Evolutionary conservation across 1,140 invertebrate genomes (phyloP).

Genomic region (Zophobas morio): DNA sequence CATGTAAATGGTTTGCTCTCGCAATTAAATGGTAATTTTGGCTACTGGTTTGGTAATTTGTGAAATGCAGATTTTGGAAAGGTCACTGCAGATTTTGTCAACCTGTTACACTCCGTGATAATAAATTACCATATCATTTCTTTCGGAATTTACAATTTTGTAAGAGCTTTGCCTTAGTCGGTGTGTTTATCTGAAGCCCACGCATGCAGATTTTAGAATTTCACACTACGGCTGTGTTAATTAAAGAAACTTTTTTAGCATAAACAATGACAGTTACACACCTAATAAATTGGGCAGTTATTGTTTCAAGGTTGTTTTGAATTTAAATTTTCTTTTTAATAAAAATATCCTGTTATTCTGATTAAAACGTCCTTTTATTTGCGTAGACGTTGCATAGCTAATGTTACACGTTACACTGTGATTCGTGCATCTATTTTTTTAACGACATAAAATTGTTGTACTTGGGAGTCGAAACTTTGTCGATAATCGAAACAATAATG

Average conservation of each 20-base stretch:
- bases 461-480: too few relatives aligned
- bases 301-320: not conserved
- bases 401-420: not conserved
- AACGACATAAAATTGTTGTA: too few relatives aligned
- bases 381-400: not conserved
- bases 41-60: not conserved
- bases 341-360: too few relatives aligned
- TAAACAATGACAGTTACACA: not conserved
- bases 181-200: not conserved
- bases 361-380: too few relatives aligned
- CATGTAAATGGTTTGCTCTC: not conserved
- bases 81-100: conserved; percentile 11
- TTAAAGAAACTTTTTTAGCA: not conserved
- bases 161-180: not conserved
- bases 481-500: too few relatives aligned
- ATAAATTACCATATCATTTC: not conserved
- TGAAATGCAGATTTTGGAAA: not conserved
- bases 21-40: not conserved
- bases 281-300: not conserved
- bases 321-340: not conserved
- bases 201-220: not conserved
- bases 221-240: not conserved
- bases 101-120: not conserved
- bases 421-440: too few relatives aligned
- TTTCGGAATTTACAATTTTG: not conserved